phyloP scores from a whole-genome alignment of 1,140 invertebrate species.

The Ceratina japonica region DNA sequence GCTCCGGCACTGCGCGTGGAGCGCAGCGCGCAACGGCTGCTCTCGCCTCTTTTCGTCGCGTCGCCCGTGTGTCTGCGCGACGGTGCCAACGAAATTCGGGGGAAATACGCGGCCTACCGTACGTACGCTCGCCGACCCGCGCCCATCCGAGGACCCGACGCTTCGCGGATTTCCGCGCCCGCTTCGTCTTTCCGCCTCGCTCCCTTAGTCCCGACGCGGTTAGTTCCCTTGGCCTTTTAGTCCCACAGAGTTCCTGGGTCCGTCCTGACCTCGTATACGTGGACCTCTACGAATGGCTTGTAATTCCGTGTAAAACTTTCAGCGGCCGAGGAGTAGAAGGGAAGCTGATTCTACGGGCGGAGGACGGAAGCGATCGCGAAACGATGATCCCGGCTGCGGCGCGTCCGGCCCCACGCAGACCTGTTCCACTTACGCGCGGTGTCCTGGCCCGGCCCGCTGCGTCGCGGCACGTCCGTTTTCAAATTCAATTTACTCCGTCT shows the following conservation, averaged over 20 bases:
- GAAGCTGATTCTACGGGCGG: not conserved
- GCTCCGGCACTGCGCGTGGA: conserved; percentile 36
- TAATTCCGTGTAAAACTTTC: no score
- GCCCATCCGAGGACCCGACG: conserved; percentile 28
- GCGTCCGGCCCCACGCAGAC: not conserved
- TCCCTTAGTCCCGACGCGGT: no score
- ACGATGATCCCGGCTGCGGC: not conserved
- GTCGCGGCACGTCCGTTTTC: not conserved
- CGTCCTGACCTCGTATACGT: no score
- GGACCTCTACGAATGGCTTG: no score
- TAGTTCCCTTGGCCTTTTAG: no score
- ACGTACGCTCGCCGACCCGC: conserved; percentile 32
- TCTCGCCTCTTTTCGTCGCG: conserved; percentile 6
- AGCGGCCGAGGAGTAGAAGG: no score
- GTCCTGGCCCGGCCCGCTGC: no score
- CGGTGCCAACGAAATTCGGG: conserved; percentile 62
- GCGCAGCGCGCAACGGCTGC: not conserved
- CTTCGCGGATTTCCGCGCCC: conserved; percentile 38
- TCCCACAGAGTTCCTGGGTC: no score
- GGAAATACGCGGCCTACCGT: conserved; percentile 58
- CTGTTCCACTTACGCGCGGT: not conserved
- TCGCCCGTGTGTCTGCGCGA: conserved; percentile 39
- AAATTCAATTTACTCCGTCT: not conserved
- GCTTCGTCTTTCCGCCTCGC: no score
- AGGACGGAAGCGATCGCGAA: not conserved